Percentiles rank a stretch among this genome's conserved stretches.
Conservation (phyloP, 1,140 invertebrate species). For the Cyphomyrmex costatus region DNA sequence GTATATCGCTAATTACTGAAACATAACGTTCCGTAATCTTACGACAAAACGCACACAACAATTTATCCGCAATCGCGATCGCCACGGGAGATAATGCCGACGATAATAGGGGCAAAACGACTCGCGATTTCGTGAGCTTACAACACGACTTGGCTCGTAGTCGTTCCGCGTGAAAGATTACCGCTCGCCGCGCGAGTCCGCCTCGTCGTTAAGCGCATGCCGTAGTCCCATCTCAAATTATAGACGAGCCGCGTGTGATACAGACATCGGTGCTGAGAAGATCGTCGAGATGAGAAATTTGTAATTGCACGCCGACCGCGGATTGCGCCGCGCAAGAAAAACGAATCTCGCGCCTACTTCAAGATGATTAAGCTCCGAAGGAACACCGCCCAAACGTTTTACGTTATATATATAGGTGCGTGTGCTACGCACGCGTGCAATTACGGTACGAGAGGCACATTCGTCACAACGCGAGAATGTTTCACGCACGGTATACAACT, state of each 20-base stretch:
- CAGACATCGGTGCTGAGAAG: conserved; percentile 50
- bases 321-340: conserved; percentile 17
- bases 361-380: conserved; percentile 37
- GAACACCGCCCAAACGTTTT: conserved; percentile 47
- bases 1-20: conserved; percentile 16
- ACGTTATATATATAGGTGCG: background rate
- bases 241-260: conserved; percentile 56
- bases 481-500: background rate
- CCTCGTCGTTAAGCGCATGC: conserved; percentile 57
- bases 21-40: background rate
- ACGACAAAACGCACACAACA: background rate
- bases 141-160: background rate
- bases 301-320: conserved; percentile 47
- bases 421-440: conserved; percentile 29
- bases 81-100: background rate
- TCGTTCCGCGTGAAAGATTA: conserved; percentile 62
- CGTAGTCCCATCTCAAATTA: conserved; percentile 47
- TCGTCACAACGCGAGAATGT: conserved; percentile 35
- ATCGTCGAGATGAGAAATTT: conserved; percentile 59
- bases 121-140: conserved; percentile 33
- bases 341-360: background rate
- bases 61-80: conserved; percentile 25
- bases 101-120: conserved; percentile 19
- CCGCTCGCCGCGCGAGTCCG: conserved; percentile 37
- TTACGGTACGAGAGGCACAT: conserved; percentile 19